phyloP scores from a whole-genome alignment of 2,888 invertebrate genomes.

The Amiota minor region DNA sequence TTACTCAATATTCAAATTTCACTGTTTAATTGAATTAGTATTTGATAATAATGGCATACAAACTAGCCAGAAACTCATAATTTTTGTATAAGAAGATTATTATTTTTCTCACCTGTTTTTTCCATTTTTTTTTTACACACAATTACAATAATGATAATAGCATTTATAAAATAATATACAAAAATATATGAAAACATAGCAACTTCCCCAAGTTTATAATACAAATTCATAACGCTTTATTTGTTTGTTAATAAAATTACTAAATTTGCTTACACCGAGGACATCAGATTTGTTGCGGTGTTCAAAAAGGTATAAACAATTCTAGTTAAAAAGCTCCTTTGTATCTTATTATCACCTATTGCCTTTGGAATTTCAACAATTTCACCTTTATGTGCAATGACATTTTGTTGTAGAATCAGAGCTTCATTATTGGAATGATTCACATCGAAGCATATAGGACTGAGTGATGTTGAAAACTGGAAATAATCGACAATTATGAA shows the following conservation, averaged over 20 bases:
- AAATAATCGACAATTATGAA: slow-evolving; percentile 49
- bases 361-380: background rate
- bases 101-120: background rate
- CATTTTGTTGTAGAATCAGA: background rate
- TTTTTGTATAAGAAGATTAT: background rate
- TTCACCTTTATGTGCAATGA: too few relatives aligned
- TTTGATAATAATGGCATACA: too few relatives aligned
- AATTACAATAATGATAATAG: too few relatives aligned
- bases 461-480: slow-evolving; percentile 37
- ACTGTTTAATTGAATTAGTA: too few relatives aligned
- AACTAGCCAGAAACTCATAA: too few relatives aligned
- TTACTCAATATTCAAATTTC: too few relatives aligned
- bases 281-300: background rate
- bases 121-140: too few relatives aligned
- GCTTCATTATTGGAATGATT: background rate
- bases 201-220: background rate
- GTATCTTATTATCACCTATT: background rate
- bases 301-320: background rate
- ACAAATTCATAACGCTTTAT: background rate
- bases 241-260: background rate
- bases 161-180: background rate
- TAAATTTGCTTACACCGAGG: background rate
- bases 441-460: slow-evolving; percentile 47
- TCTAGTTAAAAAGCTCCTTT: background rate
- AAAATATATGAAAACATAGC: background rate